Base-by-base conservation (phyloP, 2,797 vertebrate genomes). In the Sebastes aleutianus region DNA sequence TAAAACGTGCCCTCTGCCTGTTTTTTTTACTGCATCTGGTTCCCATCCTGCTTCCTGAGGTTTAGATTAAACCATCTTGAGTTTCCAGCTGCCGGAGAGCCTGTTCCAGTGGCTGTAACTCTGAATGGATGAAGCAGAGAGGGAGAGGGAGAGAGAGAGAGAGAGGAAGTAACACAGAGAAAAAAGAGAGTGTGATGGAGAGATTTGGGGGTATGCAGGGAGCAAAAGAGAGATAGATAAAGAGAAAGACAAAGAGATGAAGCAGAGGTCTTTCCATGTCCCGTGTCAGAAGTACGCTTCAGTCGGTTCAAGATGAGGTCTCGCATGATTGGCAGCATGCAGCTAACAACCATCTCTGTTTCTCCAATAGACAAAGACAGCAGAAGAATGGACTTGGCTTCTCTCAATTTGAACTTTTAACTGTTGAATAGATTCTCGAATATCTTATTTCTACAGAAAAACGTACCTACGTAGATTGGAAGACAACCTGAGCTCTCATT, bases 1-100 rank as follows among this genome's bases (percentile, higher is more conserved):
- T 84, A 73, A 88, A 90, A 76, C 2, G 24, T 83, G 83, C 87
- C 88, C 77, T 78, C 61, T 84, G 72, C 36, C 73, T 83, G 32
- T 82, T 78, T 62, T 70, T 54, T 31, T 36, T 39, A 76, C 71
- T 77, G 74, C 91, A 91, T 94, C 90, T 94, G 93, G 88, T 89
- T 91, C 87, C 77, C 79, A 83, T 92, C 79, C 87, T 83, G 86
- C 79, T 89, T 89, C 80, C 78, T 90, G 85, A 88, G 69, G 78
- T 93, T 92, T 86, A 87, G 83, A 88, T 90, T 74, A 86, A 94
- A 80, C 68, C 85, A 80, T 85, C 77, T 62, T 86, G 81, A 89
- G 85, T 91, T 92, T 92, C 92, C 91, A 93, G 90, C 88, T 92
- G 90, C 81, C 50, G 74, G 54, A 71, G 71, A 86, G 83, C 27